Conservation (phyloP, 2,113 vertebrate species). For the Hippolais icterina region DNA sequence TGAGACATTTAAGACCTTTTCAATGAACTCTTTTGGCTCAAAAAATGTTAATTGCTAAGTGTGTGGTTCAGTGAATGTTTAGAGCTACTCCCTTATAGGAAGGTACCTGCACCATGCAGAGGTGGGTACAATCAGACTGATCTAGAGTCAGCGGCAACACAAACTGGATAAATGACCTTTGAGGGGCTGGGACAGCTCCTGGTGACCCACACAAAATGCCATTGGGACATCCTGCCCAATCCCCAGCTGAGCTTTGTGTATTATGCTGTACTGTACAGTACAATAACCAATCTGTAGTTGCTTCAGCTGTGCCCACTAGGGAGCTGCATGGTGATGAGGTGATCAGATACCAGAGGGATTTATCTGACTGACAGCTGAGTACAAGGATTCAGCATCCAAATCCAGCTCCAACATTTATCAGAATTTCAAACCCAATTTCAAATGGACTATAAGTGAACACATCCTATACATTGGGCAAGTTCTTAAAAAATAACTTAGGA, state of each 20-base stretch:
- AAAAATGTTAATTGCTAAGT: background rate
- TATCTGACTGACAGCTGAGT: background rate
- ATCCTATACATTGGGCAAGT: fast-evolving
- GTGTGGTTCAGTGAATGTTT: background rate
- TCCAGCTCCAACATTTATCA: background rate
- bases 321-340: too few species aligned
- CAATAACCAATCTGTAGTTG: background rate
- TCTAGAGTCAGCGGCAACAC: background rate
- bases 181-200: background rate
- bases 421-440: background rate
- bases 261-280: background rate
- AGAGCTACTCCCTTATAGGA: background rate
- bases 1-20: background rate
- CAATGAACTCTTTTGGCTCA: background rate
- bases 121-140: background rate
- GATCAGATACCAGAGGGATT: background rate
- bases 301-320: background rate
- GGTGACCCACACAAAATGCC: background rate
- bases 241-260: background rate
- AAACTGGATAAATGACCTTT: background rate
- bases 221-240: background rate
- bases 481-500: background rate
- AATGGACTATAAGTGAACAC: background rate
- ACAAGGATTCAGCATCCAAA: background rate
- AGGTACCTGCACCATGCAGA: background rate